phyloP scores from a whole-genome alignment of 2,113 vertebrate genomes.

The Ornithorhynchus anatinus region DNA sequence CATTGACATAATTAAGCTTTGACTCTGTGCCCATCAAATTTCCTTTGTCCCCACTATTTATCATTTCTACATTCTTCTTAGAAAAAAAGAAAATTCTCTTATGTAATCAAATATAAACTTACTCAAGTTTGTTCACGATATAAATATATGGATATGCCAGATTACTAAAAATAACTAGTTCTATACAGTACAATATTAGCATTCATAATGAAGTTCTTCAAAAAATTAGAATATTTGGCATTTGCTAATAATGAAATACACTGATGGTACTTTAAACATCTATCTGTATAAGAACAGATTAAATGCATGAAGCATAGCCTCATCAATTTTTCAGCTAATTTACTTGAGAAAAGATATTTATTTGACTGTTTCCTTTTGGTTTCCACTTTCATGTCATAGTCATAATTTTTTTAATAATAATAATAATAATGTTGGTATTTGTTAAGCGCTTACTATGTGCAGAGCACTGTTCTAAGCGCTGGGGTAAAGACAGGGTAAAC shows the following conservation, averaged over 20 bases:
- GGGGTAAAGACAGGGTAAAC: not conserved
- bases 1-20: slow-evolving; percentile 61
- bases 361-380: too few relatives aligned
- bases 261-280: slow-evolving; percentile 37
- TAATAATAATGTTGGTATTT: too few relatives aligned
- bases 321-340: slow-evolving; percentile 41
- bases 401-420: too few relatives aligned
- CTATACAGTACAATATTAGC: slow-evolving; percentile 39
- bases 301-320: slow-evolving; percentile 24
- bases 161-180: slow-evolving; percentile 52
- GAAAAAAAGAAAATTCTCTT: slow-evolving; percentile 43
- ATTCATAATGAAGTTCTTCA: slow-evolving; percentile 40
- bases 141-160: slow-evolving; percentile 51
- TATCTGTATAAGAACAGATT: slow-evolving; percentile 2
- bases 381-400: too few relatives aligned
- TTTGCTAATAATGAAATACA: slow-evolving; percentile 17
- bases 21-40: slow-evolving; percentile 48
- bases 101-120: slow-evolving; percentile 48
- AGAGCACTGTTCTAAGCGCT: too few relatives aligned
- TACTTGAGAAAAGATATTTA: slow-evolving; percentile 23
- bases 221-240: slow-evolving; percentile 38
- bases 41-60: slow-evolving; percentile 32
- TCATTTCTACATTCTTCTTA: slow-evolving; percentile 13
- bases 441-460: too few relatives aligned
- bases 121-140: slow-evolving; percentile 46